Evolutionary conservation across 1,140 invertebrate species (phyloP).

Genomic region (Zaprionus ghesquierei): DNA sequence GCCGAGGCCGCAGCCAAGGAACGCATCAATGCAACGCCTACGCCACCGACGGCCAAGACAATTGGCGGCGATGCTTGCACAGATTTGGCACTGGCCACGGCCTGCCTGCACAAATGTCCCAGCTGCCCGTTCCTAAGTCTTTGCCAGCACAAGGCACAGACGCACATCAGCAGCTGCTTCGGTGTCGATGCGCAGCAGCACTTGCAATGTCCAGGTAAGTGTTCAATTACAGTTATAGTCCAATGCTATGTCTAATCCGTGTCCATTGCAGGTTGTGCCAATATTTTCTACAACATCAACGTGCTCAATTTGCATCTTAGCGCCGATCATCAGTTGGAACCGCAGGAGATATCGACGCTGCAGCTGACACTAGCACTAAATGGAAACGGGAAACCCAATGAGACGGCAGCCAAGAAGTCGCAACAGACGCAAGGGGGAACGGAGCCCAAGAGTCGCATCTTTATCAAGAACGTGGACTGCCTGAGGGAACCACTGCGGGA

Average conservation of each 20-base stretch:
- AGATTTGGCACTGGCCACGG: conserved; percentile 2
- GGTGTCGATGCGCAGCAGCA: conserved; percentile 33
- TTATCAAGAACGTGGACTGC: conserved; percentile 76
- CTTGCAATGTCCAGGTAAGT: conserved; percentile 54
- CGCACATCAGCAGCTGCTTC: conserved; percentile 45
- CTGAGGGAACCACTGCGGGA: conserved; percentile 59
- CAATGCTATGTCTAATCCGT: neutral
- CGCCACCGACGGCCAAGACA: conserved; percentile 60
- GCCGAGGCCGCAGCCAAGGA: conserved; percentile 71
- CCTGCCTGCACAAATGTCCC: conserved; percentile 42
- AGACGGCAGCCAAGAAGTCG: conserved; percentile 1
- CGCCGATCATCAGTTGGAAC: conserved; percentile 82
- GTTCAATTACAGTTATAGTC: neutral
- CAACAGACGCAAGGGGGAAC: conserved; percentile 7
- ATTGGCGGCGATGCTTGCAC: conserved; percentile 1
- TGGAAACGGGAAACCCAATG: neutral
- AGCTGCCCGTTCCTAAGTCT: conserved; percentile 66
- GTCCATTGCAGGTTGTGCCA: conserved; percentile 77
- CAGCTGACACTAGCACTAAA: conserved; percentile 21
- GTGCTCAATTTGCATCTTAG: conserved; percentile 83
- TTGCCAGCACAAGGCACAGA: conserved; percentile 35
- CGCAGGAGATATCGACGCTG: conserved; percentile 66
- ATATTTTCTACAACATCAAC: conserved; percentile 83
- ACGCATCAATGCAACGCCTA: conserved; percentile 68
- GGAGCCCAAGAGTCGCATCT: conserved; percentile 67